These are phyloP conservation scores for Steinernema khuongi DNA, from an alignment of 1,140 invertebrate genomes.

Conservation along the genomic window DNA sequence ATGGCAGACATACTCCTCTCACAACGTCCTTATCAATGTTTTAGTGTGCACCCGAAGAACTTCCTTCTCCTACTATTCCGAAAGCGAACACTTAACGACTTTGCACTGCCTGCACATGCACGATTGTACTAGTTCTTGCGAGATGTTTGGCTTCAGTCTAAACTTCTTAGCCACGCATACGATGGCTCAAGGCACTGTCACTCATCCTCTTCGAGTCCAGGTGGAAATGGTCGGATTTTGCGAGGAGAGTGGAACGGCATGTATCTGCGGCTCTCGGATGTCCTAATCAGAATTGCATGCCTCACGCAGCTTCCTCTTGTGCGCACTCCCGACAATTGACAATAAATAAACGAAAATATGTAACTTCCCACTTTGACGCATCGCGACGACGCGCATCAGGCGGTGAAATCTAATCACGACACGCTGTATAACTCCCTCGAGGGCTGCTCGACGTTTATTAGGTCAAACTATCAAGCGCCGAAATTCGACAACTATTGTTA, in stretches of 20 bases:
- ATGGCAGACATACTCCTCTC: background rate
- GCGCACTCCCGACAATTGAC: background rate
- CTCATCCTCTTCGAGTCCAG: too few relatives aligned
- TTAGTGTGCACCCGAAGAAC: background rate
- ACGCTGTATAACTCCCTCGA: constrained; percentile 9
- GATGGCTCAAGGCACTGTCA: too few relatives aligned
- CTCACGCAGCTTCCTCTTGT: background rate
- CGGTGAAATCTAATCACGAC: constrained; percentile 12
- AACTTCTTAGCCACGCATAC: too few relatives aligned
- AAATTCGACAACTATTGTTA: constrained; percentile 15
- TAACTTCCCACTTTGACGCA: constrained; percentile 2
- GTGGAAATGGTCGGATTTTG: background rate
- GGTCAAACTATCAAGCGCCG: constrained; percentile 15
- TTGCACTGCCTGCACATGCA: background rate
- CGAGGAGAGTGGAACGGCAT: background rate
- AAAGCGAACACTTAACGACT: background rate
- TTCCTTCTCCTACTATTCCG: background rate
- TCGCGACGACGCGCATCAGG: background rate
- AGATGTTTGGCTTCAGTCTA: background rate
- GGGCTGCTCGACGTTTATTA: constrained; percentile 12
- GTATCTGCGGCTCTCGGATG: background rate
- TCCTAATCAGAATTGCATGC: constrained; percentile 11
- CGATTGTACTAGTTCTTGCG: background rate
- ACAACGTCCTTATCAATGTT: background rate
- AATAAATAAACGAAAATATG: constrained; percentile 17